Conservation (phyloP, 2,113 vertebrate species). For the Otolemur garnettii region DNA sequence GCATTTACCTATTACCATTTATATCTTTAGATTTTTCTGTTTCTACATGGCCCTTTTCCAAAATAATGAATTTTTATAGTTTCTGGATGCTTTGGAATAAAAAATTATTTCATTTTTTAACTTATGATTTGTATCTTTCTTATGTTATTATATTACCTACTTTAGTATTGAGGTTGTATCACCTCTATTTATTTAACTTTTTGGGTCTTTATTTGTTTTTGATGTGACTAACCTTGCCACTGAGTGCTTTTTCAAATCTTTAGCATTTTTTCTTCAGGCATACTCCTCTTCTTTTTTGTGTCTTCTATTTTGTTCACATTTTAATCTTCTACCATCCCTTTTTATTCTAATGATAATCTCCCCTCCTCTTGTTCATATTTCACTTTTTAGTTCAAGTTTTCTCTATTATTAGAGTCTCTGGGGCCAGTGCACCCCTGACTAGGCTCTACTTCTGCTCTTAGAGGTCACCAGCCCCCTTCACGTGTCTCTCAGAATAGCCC, state of each 20-base stretch:
- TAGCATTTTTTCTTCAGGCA: neutral
- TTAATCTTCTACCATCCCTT: neutral
- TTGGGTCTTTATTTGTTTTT: neutral
- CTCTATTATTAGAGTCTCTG: too few relatives aligned
- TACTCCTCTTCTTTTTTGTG: neutral
- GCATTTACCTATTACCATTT: neutral
- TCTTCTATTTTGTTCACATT: neutral
- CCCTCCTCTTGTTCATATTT: too few relatives aligned
- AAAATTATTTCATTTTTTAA: neutral
- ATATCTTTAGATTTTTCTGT: neutral
- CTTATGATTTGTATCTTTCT: neutral
- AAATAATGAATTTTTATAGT: neutral
- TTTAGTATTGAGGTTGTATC: neutral
- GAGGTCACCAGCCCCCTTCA: neutral
- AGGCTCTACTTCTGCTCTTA: neutral
- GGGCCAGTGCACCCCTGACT: neutral
- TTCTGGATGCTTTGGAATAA: neutral
- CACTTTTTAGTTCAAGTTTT: neutral
- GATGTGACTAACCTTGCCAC: neutral
- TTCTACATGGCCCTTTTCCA: neutral
- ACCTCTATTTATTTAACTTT: neutral
- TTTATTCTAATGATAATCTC: neutral
- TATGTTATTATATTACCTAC: neutral
- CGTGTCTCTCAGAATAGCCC: neutral
- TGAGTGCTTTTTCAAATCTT: neutral